These are phyloP conservation scores for Drosophila orena DNA, from an alignment of 1,140 invertebrate genomes.

Conservation along the genomic window DNA sequence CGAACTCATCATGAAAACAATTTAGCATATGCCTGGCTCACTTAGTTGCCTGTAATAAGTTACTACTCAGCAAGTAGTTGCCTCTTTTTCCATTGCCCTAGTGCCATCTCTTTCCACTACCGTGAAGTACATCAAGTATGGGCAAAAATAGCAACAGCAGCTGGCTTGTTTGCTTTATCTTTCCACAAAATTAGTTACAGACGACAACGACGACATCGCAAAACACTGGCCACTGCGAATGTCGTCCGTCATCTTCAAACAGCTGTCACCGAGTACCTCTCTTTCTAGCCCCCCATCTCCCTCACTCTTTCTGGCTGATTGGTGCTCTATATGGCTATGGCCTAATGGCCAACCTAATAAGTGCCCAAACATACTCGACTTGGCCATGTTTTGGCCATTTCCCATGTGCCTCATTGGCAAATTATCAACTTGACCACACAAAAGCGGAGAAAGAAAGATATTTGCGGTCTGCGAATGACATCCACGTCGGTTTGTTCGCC, in stretches of 20 bases:
- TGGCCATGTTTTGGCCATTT: slow-evolving; percentile 63
- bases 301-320: slow-evolving; percentile 25
- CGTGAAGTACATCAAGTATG: slow-evolving; percentile 60
- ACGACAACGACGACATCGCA: slow-evolving; percentile 51
- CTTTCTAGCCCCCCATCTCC: background rate
- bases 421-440: slow-evolving; percentile 74
- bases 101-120: slow-evolving; percentile 4
- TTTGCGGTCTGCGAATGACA: slow-evolving; percentile 45
- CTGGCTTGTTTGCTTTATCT: slow-evolving; percentile 54
- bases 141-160: slow-evolving; percentile 36
- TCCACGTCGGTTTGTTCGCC: slow-evolving; percentile 35
- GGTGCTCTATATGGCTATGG: slow-evolving; percentile 70
- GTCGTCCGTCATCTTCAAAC: slow-evolving; percentile 70
- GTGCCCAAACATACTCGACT: slow-evolving; percentile 43
- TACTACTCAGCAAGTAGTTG: slow-evolving; percentile 10
- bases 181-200: slow-evolving; percentile 75
- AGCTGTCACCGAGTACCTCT: slow-evolving; percentile 36
- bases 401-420: slow-evolving; percentile 80
- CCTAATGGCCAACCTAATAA: slow-evolving; percentile 74
- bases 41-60: slow-evolving; percentile 66
- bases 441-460: slow-evolving; percentile 37
- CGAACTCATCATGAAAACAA: slow-evolving; percentile 28
- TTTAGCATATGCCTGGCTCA: slow-evolving; percentile 65
- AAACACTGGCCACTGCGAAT: slow-evolving; percentile 61
- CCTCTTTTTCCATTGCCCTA: background rate